Evolutionary conservation across 2,113 vertebrate species (phyloP).

Genomic region (Cariama cristata): DNA sequence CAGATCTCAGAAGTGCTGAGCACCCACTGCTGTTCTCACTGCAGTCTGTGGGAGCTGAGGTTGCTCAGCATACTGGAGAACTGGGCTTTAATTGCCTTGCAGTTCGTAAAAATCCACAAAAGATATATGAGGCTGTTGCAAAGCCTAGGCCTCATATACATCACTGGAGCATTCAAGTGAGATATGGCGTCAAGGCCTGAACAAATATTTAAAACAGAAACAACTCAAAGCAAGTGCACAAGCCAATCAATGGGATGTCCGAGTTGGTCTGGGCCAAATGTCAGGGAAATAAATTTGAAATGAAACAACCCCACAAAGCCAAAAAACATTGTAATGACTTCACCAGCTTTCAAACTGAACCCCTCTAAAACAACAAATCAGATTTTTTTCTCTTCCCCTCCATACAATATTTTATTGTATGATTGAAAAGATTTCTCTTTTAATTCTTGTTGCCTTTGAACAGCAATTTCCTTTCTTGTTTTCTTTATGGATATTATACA

Average conservation of each 20-base stretch:
- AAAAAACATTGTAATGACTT: not conserved
- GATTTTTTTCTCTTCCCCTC: not conserved
- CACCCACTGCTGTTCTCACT: not conserved
- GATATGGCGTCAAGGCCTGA: not conserved
- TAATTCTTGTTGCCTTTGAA: not conserved
- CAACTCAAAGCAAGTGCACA: not conserved
- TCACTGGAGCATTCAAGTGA: not conserved
- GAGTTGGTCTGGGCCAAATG: not conserved
- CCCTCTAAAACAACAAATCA: not conserved
- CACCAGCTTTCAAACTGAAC: not conserved
- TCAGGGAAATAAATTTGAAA: not conserved
- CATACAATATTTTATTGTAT: not conserved
- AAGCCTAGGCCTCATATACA: not conserved
- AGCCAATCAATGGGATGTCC: not conserved
- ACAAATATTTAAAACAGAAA: slow-evolving; percentile 2
- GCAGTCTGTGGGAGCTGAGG: not conserved
- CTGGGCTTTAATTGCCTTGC: not conserved
- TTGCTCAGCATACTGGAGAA: not conserved
- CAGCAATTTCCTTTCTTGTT: not conserved
- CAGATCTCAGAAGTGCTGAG: not conserved
- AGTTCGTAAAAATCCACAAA: not conserved
- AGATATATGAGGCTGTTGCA: not conserved
- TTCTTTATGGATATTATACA: not conserved
- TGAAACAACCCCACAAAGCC: not conserved
- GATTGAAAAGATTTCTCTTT: not conserved